Evolutionary conservation across 2,888 invertebrate species (phyloP).

Genomic region (Agrilus biguttatus): DNA sequence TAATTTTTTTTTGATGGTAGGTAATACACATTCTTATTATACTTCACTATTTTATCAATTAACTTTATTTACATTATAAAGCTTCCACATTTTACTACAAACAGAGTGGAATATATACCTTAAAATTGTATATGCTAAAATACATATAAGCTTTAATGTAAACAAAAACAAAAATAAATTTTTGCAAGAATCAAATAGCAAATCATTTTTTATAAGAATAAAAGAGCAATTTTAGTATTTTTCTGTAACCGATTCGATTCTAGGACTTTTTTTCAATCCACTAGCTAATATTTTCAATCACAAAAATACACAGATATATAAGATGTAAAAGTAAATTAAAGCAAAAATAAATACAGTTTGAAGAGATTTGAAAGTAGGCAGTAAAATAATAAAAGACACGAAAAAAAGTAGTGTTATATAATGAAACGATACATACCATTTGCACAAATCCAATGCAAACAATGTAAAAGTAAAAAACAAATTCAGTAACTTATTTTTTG

Average conservation of each 20-base stretch:
- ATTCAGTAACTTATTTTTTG: slow-evolving; percentile 23
- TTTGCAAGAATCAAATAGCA: too few relatives aligned
- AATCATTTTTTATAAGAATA: neutral
- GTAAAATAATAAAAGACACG: slow-evolving; percentile 10
- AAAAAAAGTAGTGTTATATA: too few relatives aligned
- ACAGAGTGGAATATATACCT: too few relatives aligned
- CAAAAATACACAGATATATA: slow-evolving; percentile 1
- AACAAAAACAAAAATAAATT: too few relatives aligned
- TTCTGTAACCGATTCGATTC: slow-evolving; percentile 28
- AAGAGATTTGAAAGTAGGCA: slow-evolving; percentile 8
- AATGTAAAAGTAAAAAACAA: slow-evolving; percentile 31
- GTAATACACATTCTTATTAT: too few relatives aligned
- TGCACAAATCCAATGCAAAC: slow-evolving; percentile 32
- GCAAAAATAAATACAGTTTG: neutral
- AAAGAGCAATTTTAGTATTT: slow-evolving; percentile 20
- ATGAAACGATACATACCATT: slow-evolving; percentile 31
- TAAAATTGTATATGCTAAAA: too few relatives aligned
- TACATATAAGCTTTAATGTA: too few relatives aligned
- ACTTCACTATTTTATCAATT: too few relatives aligned
- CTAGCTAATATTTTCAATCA: slow-evolving; percentile 20
- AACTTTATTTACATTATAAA: too few relatives aligned
- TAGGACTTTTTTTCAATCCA: slow-evolving; percentile 27
- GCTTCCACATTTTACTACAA: too few relatives aligned
- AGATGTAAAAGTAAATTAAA: slow-evolving; percentile 2
- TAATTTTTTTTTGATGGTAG: too few relatives aligned